These are phyloP conservation scores for Magallana ariakensis DNA, from an alignment of 1,140 invertebrate species.

Conservation along the genomic window DNA sequence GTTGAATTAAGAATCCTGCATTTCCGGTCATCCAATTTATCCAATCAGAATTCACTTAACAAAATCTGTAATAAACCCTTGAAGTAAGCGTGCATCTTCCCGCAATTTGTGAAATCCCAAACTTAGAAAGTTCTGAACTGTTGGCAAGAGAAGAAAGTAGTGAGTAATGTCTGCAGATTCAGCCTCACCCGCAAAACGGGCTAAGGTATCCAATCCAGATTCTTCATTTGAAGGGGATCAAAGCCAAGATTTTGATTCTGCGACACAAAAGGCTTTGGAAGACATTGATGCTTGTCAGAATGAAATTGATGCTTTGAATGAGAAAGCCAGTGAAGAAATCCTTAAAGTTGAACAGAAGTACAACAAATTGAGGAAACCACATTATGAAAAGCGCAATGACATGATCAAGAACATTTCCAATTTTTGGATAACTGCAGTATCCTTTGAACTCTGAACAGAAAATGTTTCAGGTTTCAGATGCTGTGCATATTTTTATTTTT, in stretches of 20 bases:
- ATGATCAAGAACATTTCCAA: constrained; percentile 92
- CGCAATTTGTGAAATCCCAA: constrained; percentile 42
- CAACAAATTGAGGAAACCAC: constrained; percentile 91
- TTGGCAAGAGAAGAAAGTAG: background rate
- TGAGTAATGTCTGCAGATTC: constrained; percentile 59
- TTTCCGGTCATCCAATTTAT: constrained; percentile 42
- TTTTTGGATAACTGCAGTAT: constrained; percentile 94
- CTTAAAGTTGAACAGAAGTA: constrained; percentile 95
- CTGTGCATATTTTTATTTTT: too few species aligned
- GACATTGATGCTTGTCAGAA: constrained; percentile 79
- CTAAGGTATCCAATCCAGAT: constrained; percentile 61
- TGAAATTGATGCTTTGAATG: constrained; percentile 79
- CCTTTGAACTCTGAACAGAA: constrained; percentile 56
- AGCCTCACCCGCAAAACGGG: constrained; percentile 60
- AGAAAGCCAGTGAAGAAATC: constrained; percentile 91
- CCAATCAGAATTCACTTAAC: constrained; percentile 57
- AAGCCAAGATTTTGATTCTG: constrained; percentile 82
- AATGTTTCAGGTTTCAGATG: too few species aligned
- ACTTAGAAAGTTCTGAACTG: background rate
- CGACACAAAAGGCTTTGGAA: constrained; percentile 84
- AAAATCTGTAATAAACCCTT: background rate
- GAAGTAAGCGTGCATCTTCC: constrained; percentile 42
- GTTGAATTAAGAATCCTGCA: constrained; percentile 42
- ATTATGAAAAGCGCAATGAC: constrained; percentile 90
- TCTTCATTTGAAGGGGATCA: constrained; percentile 77